Conservation (phyloP, 1,140 invertebrate species). For the Temnothorax nylanderi region DNA sequence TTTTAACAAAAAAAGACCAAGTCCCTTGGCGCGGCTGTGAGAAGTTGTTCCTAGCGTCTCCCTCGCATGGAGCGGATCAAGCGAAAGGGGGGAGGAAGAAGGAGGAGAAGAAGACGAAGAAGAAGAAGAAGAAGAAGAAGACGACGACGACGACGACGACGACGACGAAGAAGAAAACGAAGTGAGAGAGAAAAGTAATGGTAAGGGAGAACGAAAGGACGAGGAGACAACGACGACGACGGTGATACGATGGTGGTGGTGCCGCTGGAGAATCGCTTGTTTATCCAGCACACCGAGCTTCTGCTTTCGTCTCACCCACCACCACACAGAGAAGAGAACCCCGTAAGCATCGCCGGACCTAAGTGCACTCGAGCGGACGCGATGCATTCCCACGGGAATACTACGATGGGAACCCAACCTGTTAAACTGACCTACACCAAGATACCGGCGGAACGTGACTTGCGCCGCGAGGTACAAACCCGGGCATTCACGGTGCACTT, state of each 20-base stretch:
- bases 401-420: slow-evolving; percentile 64
- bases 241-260: slow-evolving; percentile 22
- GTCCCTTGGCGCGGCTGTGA: slow-evolving; percentile 74
- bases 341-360: slow-evolving; percentile 60
- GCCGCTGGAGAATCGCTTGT: slow-evolving; percentile 65
- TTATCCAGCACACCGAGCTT: slow-evolving; percentile 71
- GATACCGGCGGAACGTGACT: slow-evolving; percentile 63
- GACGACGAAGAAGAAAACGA: slow-evolving; percentile 43
- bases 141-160: slow-evolving; percentile 1
- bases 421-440: slow-evolving; percentile 74
- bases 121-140: slow-evolving; percentile 15
- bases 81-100: slow-evolving; percentile 57
- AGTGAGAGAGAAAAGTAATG: slow-evolving; percentile 62
- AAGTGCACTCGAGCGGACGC: slow-evolving; percentile 59
- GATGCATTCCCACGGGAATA: slow-evolving; percentile 72
- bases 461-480: slow-evolving; percentile 20
- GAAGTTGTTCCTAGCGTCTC: slow-evolving; percentile 78
- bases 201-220: slow-evolving; percentile 34
- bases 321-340: slow-evolving; percentile 50
- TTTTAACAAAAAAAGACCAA: slow-evolving; percentile 78
- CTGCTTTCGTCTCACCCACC: slow-evolving; percentile 68
- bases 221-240: slow-evolving; percentile 29
- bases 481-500: background rate
- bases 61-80: slow-evolving; percentile 62
- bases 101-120: slow-evolving; percentile 29